phyloP scores from a whole-genome alignment of 2,113 vertebrate genomes.

The Neogale vison region DNA sequence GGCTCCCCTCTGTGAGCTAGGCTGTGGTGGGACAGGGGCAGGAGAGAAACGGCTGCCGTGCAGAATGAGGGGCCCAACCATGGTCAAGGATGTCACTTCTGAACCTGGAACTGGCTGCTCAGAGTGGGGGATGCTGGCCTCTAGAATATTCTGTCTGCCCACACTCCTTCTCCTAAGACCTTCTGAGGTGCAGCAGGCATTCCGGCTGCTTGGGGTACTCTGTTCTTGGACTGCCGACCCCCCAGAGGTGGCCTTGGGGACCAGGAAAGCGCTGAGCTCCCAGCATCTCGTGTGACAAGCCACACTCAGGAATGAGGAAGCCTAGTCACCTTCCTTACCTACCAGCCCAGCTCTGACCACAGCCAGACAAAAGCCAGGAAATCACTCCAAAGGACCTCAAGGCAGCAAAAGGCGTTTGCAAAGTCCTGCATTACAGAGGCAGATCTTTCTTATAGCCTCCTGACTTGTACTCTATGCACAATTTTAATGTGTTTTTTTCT shows the following conservation, averaged over 20 bases:
- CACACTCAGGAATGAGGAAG: not conserved
- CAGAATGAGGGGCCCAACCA: too few species aligned
- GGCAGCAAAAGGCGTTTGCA: not conserved
- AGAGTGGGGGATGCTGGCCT: not conserved
- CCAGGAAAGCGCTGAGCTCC: not conserved
- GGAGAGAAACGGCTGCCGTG: not conserved
- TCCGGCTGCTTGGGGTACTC: not conserved
- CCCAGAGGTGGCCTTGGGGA: not conserved
- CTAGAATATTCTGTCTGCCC: not conserved
- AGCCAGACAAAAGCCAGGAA: not conserved
- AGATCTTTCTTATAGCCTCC: not conserved
- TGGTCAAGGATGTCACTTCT: accelerated
- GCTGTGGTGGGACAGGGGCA: not conserved
- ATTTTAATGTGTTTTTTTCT: too few species aligned
- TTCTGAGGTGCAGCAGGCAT: not conserved
- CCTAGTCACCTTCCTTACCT: not conserved
- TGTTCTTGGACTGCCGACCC: not conserved
- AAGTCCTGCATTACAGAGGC: not conserved
- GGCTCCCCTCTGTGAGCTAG: not conserved
- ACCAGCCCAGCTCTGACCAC: not conserved
- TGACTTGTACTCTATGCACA: not conserved
- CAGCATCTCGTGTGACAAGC: not conserved
- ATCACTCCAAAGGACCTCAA: not conserved
- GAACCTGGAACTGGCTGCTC: not conserved
- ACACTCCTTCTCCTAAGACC: not conserved